Conservation (phyloP, 2,797 vertebrate genomes). For the Crocidura indochinensis region DNA sequence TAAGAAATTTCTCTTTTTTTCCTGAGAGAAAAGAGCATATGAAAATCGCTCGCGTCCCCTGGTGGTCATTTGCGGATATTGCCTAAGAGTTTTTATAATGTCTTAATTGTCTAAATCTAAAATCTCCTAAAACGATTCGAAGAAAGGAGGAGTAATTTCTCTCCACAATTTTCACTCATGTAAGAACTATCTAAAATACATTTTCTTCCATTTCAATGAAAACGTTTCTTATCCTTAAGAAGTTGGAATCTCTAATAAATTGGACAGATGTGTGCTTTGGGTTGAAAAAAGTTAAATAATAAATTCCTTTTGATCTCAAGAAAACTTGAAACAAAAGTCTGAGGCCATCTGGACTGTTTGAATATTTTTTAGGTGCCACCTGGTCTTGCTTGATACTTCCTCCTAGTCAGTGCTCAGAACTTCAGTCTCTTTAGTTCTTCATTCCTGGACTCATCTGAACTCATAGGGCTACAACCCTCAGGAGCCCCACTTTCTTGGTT, state of each 20-base stretch:
- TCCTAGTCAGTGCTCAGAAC: too few relatives aligned
- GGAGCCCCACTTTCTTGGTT: too few relatives aligned
- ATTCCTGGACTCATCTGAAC: too few relatives aligned
- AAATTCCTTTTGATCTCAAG: neutral
- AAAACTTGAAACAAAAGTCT: neutral
- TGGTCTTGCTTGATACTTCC: too few relatives aligned
- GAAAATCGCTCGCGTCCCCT: conserved; percentile 84
- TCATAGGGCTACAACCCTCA: too few relatives aligned
- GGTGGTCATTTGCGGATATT: conserved; percentile 21
- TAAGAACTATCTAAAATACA: neutral
- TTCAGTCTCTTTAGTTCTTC: too few relatives aligned
- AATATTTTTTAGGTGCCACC: too few relatives aligned
- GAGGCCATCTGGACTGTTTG: neutral
- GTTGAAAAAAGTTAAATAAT: neutral
- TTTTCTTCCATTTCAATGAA: neutral
- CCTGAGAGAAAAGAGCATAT: neutral
- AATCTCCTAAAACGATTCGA: neutral
- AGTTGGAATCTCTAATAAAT: neutral
- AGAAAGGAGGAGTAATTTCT: neutral
- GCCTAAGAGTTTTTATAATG: neutral
- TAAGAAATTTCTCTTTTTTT: neutral
- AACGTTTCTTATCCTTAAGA: neutral
- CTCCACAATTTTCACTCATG: neutral
- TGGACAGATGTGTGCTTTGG: neutral
- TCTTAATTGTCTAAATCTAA: too few relatives aligned